Evolutionary conservation across 1,140 invertebrate genomes (phyloP), one percentile per base, ranked within the genome.

Genomic region (Harlomillsia oculata): DNA sequence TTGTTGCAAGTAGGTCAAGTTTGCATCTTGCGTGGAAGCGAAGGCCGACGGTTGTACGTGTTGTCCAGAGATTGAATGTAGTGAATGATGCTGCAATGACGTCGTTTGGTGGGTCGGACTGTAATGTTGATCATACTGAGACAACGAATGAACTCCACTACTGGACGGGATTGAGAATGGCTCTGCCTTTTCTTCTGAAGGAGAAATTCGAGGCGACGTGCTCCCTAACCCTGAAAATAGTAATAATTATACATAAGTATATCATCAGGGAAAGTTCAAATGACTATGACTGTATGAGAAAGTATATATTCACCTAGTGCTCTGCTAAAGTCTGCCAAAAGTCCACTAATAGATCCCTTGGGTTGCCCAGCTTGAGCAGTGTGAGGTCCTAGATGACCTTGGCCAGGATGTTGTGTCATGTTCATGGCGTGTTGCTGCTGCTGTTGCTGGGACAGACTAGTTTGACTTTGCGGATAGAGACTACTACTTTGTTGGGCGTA

Each of bases 321-420:
- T 58, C 72, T 58, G 49, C 74, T 77, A 61, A 78, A 78, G 62
- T 78, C 76, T 16, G 75, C 76, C 32, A 78, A 60, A 71, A 78
- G 76, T 26, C 74, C 75, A 61, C 72, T 75, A 20, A 77, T 74
- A 23, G 72, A 72, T 45, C 68, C 51, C 30, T 50, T 36, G 30
- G 54, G 58, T 29, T 52, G 56, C 6, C 56, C 57, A 13, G 60
- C 46, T 30, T 53, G 37, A 8, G 57, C 45, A 16, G 44, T 49
- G 5, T 29, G 44, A 5, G 52, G 48, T 28, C 32, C 29, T n/a
- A 61, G 45, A 20, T 52, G 48, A 28, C 32, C 30, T 20, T 30
- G 36, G 3, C 45, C 39, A 23, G 23, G 36, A 16, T 44, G 21
- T 29, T 53, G 28, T 13, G 32, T 25, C n/a, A 30, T 36, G 16